Conservation (phyloP, 2,797 vertebrate species). For the Phalanger gymnotis region DNA sequence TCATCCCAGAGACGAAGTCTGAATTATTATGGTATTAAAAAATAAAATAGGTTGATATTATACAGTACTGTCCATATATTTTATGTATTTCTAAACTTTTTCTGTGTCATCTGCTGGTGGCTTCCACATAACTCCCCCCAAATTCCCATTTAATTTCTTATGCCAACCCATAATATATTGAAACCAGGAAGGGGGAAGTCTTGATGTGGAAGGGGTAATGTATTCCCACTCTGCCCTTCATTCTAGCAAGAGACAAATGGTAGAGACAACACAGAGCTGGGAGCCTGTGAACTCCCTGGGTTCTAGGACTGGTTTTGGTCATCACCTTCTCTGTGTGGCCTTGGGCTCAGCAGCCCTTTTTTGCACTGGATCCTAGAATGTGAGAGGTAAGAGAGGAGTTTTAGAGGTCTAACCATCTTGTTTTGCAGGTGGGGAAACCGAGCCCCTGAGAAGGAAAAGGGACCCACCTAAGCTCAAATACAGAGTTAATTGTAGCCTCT, state of each 20-base stretch:
- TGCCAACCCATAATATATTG: background rate
- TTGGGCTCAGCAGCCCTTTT: background rate
- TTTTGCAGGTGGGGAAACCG: background rate
- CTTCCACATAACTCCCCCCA: background rate
- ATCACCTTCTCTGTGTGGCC: background rate
- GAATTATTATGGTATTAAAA: background rate
- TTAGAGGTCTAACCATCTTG: background rate
- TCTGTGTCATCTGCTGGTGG: background rate
- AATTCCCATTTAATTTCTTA: background rate
- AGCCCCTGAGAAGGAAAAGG: accelerated
- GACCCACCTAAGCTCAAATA: background rate
- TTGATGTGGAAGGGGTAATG: background rate
- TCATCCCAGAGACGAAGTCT: background rate
- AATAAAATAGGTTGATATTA: background rate
- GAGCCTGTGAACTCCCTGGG: background rate
- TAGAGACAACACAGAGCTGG: background rate
- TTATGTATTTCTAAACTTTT: background rate
- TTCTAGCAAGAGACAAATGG: background rate
- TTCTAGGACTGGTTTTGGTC: background rate
- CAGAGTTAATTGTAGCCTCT: background rate
- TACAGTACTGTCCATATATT: background rate
- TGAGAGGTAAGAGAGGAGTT: background rate
- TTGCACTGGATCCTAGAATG: background rate
- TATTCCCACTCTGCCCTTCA: background rate
- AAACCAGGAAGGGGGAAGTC: background rate